Conservation (phyloP, 1,140 invertebrate species). For the Ceratina calcarata region DNA sequence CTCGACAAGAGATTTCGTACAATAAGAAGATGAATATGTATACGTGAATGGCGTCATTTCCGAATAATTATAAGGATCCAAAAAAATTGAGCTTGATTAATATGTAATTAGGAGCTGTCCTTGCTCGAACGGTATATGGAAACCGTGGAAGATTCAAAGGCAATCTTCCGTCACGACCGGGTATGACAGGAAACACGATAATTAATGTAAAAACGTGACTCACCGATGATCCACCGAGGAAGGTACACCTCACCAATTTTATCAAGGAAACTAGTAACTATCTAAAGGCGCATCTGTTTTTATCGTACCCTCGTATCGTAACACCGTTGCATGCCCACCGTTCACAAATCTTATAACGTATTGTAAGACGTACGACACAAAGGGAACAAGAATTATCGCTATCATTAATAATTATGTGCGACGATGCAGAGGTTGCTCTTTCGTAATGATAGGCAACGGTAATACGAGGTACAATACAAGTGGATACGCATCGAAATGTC, state of each 20-base stretch:
- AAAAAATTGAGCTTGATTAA: not conserved
- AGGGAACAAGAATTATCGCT: too few relatives aligned
- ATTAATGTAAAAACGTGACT: slow-evolving; percentile 42
- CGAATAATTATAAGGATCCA: not conserved
- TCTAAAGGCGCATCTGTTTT: too few relatives aligned
- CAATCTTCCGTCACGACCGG: slow-evolving; percentile 18
- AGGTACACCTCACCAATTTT: slow-evolving; percentile 24
- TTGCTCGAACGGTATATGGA: slow-evolving; percentile 20
- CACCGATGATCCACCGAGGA: slow-evolving; percentile 26
- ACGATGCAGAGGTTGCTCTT: too few relatives aligned
- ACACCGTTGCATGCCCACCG: too few relatives aligned
- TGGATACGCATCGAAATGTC: not conserved
- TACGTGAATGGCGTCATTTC: not conserved
- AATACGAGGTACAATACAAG: too few relatives aligned
- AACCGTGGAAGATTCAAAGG: slow-evolving; percentile 13
- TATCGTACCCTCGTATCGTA: too few relatives aligned
- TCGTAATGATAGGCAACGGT: too few relatives aligned
- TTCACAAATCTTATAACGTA: too few relatives aligned
- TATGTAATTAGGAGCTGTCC: slow-evolving; percentile 24
- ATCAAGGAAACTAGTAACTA: not conserved
- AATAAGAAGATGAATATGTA: too few relatives aligned
- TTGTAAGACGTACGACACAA: too few relatives aligned
- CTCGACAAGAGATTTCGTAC: too few relatives aligned
- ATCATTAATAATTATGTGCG: too few relatives aligned
- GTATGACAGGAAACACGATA: slow-evolving; percentile 38